Percentiles rank a stretch among this genome's conserved stretches.
These are phyloP conservation scores for Heliopora coerulea DNA, from an alignment of 92 coral and sea anemone genomes.

Conservation along the genomic window DNA sequence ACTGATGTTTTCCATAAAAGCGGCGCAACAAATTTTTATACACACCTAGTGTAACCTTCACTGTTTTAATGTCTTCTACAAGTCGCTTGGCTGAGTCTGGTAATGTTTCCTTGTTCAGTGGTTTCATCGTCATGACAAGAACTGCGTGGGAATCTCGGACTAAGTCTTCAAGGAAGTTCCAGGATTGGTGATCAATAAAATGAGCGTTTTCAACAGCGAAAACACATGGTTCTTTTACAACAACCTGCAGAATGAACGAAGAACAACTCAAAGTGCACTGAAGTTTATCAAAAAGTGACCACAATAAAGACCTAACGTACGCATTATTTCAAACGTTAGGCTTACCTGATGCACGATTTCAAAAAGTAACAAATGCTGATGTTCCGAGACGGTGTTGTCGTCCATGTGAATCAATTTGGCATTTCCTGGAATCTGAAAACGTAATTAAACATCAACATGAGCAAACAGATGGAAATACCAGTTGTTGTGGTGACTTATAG, in stretches of 20 bases:
- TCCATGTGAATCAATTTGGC: conserved; percentile 84
- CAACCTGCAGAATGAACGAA: conserved; percentile 57
- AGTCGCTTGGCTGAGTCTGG: conserved; percentile 75
- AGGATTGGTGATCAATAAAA: conserved; percentile 89
- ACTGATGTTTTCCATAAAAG: too few species aligned
- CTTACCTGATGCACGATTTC: conserved; percentile 94
- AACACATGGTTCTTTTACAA: conserved; percentile 83
- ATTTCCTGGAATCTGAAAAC: conserved; percentile 73
- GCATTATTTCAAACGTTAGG: neutral
- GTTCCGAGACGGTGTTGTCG: conserved; percentile 62
- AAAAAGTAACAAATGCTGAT: conserved; percentile 86
- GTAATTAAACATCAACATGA: neutral
- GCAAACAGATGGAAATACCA: too few species aligned
- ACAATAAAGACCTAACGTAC: neutral
- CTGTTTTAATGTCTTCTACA: conserved; percentile 55
- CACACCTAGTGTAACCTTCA: conserved; percentile 68
- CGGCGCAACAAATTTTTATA: too few species aligned
- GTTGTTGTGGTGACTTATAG: too few species aligned
- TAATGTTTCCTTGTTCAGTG: conserved; percentile 84
- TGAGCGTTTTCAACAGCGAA: conserved; percentile 92
- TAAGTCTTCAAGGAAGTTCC: conserved; percentile 93
- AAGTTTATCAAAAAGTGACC: neutral
- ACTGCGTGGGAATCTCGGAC: conserved; percentile 94
- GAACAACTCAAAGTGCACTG: neutral
- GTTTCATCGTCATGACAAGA: conserved; percentile 77